phyloP scores from a whole-genome alignment of 2,113 vertebrate species.

The Bufo gargarizans region DNA sequence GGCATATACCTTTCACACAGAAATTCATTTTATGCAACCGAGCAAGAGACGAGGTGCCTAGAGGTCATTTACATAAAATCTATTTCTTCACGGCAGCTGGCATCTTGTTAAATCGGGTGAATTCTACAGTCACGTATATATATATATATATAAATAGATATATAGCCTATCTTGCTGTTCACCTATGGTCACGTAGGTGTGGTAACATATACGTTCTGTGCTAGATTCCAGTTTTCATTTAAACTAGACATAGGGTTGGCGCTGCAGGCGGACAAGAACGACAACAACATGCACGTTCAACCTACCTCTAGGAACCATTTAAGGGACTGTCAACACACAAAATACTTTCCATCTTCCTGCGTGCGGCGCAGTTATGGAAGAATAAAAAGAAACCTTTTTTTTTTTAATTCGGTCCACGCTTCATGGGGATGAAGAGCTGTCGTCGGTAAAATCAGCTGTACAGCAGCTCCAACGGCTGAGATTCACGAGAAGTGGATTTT shows the following conservation, averaged over 20 bases:
- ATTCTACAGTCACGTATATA: not conserved
- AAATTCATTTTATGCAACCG: constrained; percentile 22
- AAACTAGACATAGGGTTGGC: constrained; percentile 10
- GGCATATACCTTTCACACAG: constrained; percentile 16
- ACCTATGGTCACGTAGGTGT: not conserved
- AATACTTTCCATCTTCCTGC: constrained; percentile 72
- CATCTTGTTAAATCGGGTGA: constrained; percentile 7
- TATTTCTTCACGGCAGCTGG: constrained; percentile 19
- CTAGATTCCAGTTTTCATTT: not conserved
- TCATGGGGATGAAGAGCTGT: constrained; percentile 52
- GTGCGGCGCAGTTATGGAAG: constrained; percentile 67
- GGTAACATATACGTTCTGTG: not conserved
- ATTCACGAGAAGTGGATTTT: constrained; percentile 72
- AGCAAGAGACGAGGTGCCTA: not conserved
- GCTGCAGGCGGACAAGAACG: not conserved
- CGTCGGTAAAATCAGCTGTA: constrained; percentile 52
- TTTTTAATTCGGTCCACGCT: constrained; percentile 73
- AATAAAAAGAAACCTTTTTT: constrained; percentile 51
- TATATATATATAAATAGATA: too few relatives aligned
- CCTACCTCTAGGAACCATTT: constrained; percentile 77
- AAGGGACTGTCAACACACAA: constrained; percentile 74
- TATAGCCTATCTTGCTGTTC: not conserved
- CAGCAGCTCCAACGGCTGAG: constrained; percentile 40
- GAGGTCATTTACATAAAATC: constrained; percentile 5
- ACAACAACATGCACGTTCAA: constrained; percentile 77